Evolutionary conservation across 2,888 invertebrate species (phyloP), one percentile per base, ranked within the genome.

Genomic region (Corbicula japonica): DNA sequence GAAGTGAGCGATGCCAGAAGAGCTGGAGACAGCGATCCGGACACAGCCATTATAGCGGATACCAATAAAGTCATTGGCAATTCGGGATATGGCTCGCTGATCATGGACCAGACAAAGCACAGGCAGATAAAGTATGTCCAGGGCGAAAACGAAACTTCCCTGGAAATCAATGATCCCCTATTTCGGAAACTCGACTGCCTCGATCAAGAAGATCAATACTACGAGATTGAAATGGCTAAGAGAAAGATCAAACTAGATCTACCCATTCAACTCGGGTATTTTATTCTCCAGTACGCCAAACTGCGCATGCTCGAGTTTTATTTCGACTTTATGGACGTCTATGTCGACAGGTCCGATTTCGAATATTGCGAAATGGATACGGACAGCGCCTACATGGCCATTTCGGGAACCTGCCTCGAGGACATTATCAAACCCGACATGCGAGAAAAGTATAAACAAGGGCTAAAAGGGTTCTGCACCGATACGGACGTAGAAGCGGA

Each of bases 281-380:
- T n/a, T n/a, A n/a, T n/a, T n/a, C n/a, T n/a, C n/a, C n/a, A n/a
- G n/a, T n/a, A n/a, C n/a, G n/a, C n/a, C n/a, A n/a, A n/a, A n/a
- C n/a, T n/a, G n/a, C n/a, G n/a, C n/a, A n/a, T n/a, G 77, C 69
- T 83, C 6, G 66, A 84, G 58, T 84, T 84, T 52, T 76, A 80
- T 48, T 79, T 65, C 48, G 86, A 86, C 34, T 83, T 70, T 26
- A 66, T 83, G 70, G 83, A 86, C 41, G 60, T 46, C n/a, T 80
- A 58, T 30, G 68, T 87, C 18, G 75, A 81, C 34, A 32, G 84
- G 1, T 85, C 60, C 86, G n/a, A n/a, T n/a, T n/a, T n/a, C n/a
- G n/a, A n/a, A n/a, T n/a, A n/a, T n/a, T n/a, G n/a, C n/a, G n/a
- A n/a, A n/a, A n/a, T n/a, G n/a, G n/a, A n/a, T n/a, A n/a, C 86